Evolutionary conservation across 2,113 vertebrate species (phyloP).

Genomic region (Corvus moneduloides): DNA sequence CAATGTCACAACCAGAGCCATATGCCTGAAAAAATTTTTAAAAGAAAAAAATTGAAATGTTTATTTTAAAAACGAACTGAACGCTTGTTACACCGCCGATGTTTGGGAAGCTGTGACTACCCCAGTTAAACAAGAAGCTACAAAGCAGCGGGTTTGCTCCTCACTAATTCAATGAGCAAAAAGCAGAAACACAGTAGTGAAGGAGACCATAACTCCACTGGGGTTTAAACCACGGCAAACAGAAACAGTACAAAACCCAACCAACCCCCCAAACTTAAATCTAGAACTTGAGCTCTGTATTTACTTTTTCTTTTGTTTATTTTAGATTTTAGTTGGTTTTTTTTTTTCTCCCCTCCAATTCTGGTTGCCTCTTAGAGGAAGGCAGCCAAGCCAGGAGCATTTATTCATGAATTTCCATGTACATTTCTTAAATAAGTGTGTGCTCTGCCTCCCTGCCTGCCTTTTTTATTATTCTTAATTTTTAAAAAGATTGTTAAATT

Average conservation of each 20-base stretch:
- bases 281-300: not conserved
- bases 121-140: not conserved
- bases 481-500: not conserved
- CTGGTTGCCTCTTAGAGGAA: not conserved
- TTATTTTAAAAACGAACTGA: not conserved
- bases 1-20: conserved; percentile 96
- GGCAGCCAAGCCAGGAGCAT: not conserved
- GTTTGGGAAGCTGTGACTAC: not conserved
- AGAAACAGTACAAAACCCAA: not conserved
- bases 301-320: not conserved
- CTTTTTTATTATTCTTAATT: no score
- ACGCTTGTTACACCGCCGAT: not conserved
- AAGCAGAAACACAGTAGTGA: not conserved
- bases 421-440: not conserved
- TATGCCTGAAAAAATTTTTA: conserved; percentile 83
- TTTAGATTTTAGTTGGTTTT: not conserved
- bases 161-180: not conserved
- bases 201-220: rapidly evolving
- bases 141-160: not conserved
- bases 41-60: not conserved
- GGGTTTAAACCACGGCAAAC: not conserved
- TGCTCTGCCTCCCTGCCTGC: rapidly evolving
- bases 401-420: not conserved
- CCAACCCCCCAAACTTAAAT: not conserved
- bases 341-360: not conserved